Percentiles rank a stretch among this genome's conserved stretches.
These are phyloP conservation scores for Stenchaetothrips biformis DNA, from an alignment of 2,888 invertebrate genomes.

Conservation along the genomic window DNA sequence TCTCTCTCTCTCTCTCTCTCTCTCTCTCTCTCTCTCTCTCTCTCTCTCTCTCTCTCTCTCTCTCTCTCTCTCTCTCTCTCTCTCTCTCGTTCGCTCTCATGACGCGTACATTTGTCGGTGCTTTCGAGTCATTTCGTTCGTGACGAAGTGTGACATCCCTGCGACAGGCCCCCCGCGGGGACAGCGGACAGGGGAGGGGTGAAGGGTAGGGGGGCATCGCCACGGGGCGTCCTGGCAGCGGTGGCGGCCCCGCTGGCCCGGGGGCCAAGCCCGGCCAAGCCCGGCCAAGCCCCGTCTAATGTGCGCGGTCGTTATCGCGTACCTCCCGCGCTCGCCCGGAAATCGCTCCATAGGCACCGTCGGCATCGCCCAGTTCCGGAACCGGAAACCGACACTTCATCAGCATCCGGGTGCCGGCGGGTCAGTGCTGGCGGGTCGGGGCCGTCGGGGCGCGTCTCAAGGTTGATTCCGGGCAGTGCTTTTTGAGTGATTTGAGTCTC, in stretches of 20 bases:
- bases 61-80: neutral
- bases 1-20: neutral
- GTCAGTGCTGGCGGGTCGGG: neutral
- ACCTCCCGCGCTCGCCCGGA: conserved; percentile 3
- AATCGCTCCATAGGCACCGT: conserved; percentile 11
- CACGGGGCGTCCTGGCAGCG: no score
- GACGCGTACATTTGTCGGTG: no score
- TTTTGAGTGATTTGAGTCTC: no score
- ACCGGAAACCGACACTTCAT: conserved; percentile 21
- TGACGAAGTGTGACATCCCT: no score
- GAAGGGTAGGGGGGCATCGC: no score
- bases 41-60: neutral
- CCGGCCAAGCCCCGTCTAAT: neutral
- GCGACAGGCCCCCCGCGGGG: no score
- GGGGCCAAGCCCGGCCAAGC: no score
- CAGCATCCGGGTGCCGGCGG: neutral
- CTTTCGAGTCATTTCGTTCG: no score
- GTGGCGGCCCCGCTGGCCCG: no score
- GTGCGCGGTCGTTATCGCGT: neutral
- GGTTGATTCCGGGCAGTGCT: no score
- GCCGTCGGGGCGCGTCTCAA: neutral
- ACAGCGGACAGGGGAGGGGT: no score
- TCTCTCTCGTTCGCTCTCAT: no score
- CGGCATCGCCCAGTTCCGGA: neutral
- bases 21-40: neutral